Percentiles rank a stretch among this genome's conserved stretches.
phyloP scores from a whole-genome alignment of 2,797 vertebrate genomes.

The Clamator glandarius region DNA sequence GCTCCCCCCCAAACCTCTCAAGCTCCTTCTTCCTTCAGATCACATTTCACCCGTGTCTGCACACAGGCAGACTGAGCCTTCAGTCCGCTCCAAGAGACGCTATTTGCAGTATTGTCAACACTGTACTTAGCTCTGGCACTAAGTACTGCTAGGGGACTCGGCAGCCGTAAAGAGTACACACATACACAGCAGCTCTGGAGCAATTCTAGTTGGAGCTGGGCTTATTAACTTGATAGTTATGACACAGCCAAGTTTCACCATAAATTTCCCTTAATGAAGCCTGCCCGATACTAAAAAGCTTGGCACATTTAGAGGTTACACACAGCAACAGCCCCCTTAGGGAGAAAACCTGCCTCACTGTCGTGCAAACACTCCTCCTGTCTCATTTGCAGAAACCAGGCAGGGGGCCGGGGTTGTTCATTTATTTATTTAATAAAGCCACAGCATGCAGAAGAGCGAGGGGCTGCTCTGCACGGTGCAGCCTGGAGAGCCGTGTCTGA shows the following conservation, averaged over 20 bases:
- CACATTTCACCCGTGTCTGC: not conserved
- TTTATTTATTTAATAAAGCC: not conserved
- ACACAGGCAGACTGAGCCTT: accelerated
- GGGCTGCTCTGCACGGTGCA: not conserved
- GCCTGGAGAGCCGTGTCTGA: accelerated
- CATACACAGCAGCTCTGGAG: not conserved
- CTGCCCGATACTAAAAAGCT: constrained; percentile 16
- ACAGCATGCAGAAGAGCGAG: accelerated
- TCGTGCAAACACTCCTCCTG: not conserved
- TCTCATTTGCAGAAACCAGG: not conserved
- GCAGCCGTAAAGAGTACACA: not conserved
- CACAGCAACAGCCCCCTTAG: not conserved
- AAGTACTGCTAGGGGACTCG: not conserved
- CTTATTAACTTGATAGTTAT: not conserved
- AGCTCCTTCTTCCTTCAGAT: not conserved
- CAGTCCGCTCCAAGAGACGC: not conserved
- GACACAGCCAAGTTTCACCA: not conserved
- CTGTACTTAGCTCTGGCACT: not conserved
- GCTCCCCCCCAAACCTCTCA: not conserved
- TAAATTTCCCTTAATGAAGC: constrained; percentile 25
- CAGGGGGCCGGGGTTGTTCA: not conserved
- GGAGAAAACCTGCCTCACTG: not conserved
- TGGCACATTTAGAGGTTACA: not conserved
- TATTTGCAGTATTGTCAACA: not conserved
- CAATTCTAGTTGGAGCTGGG: not conserved